A percentile compares a stretch with the other conserved stretches of the same genome.
phyloP scores from a whole-genome alignment of 2,113 vertebrate species.

The Oryzias curvinotus region DNA sequence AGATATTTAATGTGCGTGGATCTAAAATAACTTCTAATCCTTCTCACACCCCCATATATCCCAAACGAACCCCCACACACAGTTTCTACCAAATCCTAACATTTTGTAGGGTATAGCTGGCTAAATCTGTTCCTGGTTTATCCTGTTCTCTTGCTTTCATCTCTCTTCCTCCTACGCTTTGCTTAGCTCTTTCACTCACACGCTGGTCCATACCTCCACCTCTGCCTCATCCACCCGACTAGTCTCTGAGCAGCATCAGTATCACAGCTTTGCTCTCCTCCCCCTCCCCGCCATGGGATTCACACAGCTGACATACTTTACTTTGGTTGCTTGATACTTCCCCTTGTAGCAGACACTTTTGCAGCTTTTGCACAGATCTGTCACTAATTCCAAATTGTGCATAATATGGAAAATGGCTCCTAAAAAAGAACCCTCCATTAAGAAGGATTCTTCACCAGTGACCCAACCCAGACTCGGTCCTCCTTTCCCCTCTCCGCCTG shows the following conservation, averaged over 20 bases:
- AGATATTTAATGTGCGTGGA: too few species aligned
- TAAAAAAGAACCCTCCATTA: constrained; percentile 77
- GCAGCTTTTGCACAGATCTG: constrained; percentile 12
- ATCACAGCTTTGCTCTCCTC: constrained; percentile 25
- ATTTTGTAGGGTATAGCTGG: constrained; percentile 35
- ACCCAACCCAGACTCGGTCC: constrained; percentile 72
- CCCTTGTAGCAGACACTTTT: constrained; percentile 21
- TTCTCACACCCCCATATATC: background rate
- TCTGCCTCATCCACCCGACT: constrained; percentile 48
- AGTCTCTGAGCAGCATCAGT: constrained; percentile 51
- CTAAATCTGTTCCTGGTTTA: constrained; percentile 32
- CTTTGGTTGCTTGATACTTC: constrained; percentile 22
- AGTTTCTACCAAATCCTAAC: constrained; percentile 64
- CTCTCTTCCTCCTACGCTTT: constrained; percentile 30
- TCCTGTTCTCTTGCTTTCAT: constrained; percentile 33
- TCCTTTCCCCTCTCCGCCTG: constrained; percentile 70
- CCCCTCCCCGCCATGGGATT: constrained; percentile 13
- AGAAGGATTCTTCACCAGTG: constrained; percentile 72
- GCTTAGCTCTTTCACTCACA: constrained; percentile 30
- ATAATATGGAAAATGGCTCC: constrained; percentile 63
- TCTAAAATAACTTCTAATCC: background rate
- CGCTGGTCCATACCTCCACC: constrained; percentile 30
- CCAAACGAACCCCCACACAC: constrained; percentile 9
- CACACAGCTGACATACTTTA: constrained; percentile 53
- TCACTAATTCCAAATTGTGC: background rate